These are phyloP conservation scores for Prionace glauca DNA, from an alignment of 2,797 vertebrate species.

Conservation along the genomic window DNA sequence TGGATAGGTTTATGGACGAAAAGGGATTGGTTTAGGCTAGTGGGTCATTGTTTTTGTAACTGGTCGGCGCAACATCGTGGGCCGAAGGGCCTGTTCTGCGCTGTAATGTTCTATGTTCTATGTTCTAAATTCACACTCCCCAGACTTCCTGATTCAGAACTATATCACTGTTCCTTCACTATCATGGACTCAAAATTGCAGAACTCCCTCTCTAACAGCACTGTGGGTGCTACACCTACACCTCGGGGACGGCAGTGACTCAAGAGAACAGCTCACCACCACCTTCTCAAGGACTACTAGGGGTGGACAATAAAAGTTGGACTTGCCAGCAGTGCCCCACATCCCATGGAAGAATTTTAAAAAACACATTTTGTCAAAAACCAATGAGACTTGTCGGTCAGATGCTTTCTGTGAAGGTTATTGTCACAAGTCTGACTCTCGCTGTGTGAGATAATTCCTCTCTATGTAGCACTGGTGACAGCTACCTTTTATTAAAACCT, in stretches of 20 bases:
- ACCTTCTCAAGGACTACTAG: background rate
- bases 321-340: background rate
- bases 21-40: too few species aligned
- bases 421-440: background rate
- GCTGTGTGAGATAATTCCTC: background rate
- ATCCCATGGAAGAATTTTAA: background rate
- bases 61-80: too few species aligned
- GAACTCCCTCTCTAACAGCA: background rate
- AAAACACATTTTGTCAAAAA: background rate
- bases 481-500: background rate
- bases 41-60: too few species aligned
- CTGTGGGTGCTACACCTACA: too few species aligned
- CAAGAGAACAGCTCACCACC: background rate
- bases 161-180: background rate
- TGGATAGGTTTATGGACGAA: too few species aligned
- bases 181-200: background rate
- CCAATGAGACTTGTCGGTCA: background rate
- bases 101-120: too few species aligned
- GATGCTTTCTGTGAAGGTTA: background rate
- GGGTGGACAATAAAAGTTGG: background rate
- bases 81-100: too few species aligned
- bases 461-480: background rate
- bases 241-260: too few species aligned
- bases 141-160: too few species aligned
- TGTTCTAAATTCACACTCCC: too few species aligned